phyloP scores from a whole-genome alignment of 2,888 invertebrate genomes.

The Emmelina monodactyla region DNA sequence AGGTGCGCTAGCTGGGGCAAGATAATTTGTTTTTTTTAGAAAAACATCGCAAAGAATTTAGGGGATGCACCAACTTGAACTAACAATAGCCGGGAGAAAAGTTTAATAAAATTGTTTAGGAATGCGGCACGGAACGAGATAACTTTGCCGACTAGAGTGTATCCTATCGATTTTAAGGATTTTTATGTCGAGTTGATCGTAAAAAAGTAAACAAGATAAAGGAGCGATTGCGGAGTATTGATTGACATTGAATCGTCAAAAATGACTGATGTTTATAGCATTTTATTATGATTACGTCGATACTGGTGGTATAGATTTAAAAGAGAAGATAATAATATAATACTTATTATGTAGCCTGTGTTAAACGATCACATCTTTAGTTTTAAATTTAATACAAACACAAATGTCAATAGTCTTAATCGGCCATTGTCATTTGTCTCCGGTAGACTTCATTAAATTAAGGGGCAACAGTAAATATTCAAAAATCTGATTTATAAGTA shows the following conservation, averaged over 20 bases:
- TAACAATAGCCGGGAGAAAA: conserved; percentile 39
- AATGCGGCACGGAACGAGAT: conserved; percentile 49
- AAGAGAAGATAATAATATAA: no score
- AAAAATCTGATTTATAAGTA: conserved; percentile 58
- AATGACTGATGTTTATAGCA: no score
- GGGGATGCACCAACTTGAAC: conserved; percentile 39
- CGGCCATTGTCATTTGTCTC: no score
- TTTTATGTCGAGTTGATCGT: conserved; percentile 8
- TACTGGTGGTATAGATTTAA: no score
- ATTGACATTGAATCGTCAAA: no score
- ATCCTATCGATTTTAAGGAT: conserved; percentile 44
- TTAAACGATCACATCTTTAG: no score
- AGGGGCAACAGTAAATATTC: conserved; percentile 54
- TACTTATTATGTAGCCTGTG: no score
- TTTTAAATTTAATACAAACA: no score
- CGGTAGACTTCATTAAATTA: conserved; percentile 25
- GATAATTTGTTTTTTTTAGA: conserved; percentile 55
- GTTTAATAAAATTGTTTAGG: conserved; percentile 59
- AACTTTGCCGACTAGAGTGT: conserved; percentile 34
- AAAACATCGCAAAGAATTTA: conserved; percentile 48
- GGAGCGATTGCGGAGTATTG: no score
- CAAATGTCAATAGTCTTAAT: no score
- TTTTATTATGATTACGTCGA: no score
- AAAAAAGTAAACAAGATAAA: not conserved
- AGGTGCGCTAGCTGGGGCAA: conserved; percentile 53